These are phyloP conservation scores for Caenorhabditis remanei DNA, from an alignment of 1,140 invertebrate genomes.

Conservation along the genomic window DNA sequence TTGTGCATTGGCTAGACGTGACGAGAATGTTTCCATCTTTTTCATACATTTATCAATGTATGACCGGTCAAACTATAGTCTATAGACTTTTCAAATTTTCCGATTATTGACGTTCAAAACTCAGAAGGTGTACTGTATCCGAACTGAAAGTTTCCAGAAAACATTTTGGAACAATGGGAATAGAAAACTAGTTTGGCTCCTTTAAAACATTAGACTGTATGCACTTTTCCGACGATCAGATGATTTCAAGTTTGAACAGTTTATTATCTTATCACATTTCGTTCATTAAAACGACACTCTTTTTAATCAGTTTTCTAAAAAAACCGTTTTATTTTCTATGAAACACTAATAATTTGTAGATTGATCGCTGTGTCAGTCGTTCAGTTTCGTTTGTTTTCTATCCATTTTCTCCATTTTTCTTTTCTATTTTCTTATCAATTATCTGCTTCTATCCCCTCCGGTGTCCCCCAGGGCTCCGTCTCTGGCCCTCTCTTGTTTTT, in stretches of 20 bases:
- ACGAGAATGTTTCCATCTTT: neutral
- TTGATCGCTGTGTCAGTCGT: neutral
- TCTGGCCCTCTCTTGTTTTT: too few relatives aligned
- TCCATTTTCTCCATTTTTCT: slow-evolving; percentile 7
- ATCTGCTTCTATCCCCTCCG: too few relatives aligned
- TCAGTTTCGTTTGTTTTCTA: neutral
- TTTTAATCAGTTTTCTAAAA: neutral
- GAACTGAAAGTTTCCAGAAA: too few relatives aligned
- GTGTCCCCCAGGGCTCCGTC: too few relatives aligned
- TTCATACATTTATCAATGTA: too few relatives aligned
- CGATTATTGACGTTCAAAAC: too few relatives aligned
- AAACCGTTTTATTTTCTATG: neutral
- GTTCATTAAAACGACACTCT: neutral
- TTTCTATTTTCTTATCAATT: too few relatives aligned
- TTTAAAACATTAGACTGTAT: neutral
- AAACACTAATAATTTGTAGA: neutral
- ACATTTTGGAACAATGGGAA: too few relatives aligned
- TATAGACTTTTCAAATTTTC: too few relatives aligned
- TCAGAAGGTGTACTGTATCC: too few relatives aligned
- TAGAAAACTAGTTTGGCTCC: neutral
- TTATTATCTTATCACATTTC: neutral
- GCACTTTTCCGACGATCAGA: neutral
- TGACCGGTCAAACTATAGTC: neutral
- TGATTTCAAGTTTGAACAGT: slow-evolving; percentile 13
- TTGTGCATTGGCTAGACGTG: neutral